A percentile compares a stretch with the other conserved stretches of the same genome.
Evolutionary conservation across 30 jellyfish, hydroid and myxozoan genomes (phyloP).

Genomic region (Mastigias papua): DNA sequence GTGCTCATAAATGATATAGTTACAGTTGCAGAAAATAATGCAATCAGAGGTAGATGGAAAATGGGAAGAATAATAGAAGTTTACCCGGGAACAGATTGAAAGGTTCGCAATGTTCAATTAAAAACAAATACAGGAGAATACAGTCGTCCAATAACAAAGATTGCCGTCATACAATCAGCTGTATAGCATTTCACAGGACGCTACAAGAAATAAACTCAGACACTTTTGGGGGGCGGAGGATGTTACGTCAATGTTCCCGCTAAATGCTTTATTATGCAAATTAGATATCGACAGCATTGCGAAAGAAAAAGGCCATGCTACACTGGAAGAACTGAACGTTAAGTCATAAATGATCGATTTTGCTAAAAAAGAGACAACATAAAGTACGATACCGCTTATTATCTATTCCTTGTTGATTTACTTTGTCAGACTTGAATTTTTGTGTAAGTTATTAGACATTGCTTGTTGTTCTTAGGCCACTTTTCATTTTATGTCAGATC

Average conservation of each 20-base stretch:
- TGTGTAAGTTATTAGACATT: neutral
- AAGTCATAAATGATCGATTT: neutral
- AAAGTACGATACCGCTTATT: neutral
- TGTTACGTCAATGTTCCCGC: conserved; percentile 44
- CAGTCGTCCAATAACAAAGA: conserved; percentile 75
- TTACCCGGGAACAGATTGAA: conserved; percentile 77
- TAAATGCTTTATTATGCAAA: neutral
- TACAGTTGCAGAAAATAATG: conserved; percentile 56
- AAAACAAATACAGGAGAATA: conserved; percentile 70
- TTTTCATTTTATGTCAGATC: neutral
- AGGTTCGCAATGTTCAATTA: conserved; percentile 68
- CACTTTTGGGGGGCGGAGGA: conserved; percentile 75
- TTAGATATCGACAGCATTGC: neutral
- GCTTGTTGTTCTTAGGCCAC: neutral
- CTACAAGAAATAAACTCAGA: conserved; percentile 8
- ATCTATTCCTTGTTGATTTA: neutral
- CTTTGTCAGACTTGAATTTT: neutral
- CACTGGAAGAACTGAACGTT: neutral
- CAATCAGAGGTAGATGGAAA: conserved; percentile 77
- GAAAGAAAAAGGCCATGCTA: neutral
- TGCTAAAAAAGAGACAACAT: neutral
- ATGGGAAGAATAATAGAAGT: conserved; percentile 53
- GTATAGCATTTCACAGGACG: conserved; percentile 6
- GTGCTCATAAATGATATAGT: conserved; percentile 59
- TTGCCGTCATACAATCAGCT: conserved; percentile 64